Conservation (phyloP, 1,140 invertebrate species). For the Tetranychus cinnabarinus region DNA sequence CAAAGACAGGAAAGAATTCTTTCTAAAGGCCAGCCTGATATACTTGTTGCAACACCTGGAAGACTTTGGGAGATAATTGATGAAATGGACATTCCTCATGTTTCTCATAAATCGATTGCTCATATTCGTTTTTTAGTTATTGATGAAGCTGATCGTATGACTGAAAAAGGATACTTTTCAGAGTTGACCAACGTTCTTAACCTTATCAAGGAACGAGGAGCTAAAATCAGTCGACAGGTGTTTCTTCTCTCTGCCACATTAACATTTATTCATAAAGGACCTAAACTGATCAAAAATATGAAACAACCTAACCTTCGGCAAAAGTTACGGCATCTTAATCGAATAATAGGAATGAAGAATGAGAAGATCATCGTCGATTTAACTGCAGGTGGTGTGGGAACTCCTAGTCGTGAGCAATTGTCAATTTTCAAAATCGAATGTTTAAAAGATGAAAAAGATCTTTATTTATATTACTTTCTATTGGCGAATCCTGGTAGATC, state of each 20-base stretch:
- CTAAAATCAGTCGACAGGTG: slow-evolving; percentile 40
- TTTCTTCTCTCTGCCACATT: slow-evolving; percentile 96
- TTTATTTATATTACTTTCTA: slow-evolving; percentile 78
- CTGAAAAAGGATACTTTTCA: slow-evolving; percentile 85
- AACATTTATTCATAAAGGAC: slow-evolving; percentile 60
- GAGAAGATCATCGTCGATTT: slow-evolving; percentile 83
- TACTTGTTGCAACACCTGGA: slow-evolving; percentile 86
- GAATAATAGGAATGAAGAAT: slow-evolving; percentile 45
- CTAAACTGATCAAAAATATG: slow-evolving; percentile 22
- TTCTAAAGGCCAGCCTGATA: slow-evolving; percentile 46
- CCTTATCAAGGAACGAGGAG: neutral
- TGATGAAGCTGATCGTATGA: slow-evolving; percentile 96
- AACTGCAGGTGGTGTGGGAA: slow-evolving; percentile 29
- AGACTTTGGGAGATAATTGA: slow-evolving; percentile 75
- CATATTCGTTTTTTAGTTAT: slow-evolving; percentile 53
- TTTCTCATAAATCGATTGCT: slow-evolving; percentile 13
- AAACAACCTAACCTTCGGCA: slow-evolving; percentile 7
- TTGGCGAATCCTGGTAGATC: slow-evolving; percentile 59
- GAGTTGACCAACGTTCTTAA: slow-evolving; percentile 70
- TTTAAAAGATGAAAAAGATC: slow-evolving; percentile 37
- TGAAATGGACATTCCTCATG: slow-evolving; percentile 22
- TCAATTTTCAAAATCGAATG: slow-evolving; percentile 26
- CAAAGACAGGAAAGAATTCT: slow-evolving; percentile 78
- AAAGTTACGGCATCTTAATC: slow-evolving; percentile 22
- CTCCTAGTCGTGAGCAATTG: slow-evolving; percentile 20